Evolutionary conservation across 2,888 invertebrate genomes (phyloP), one percentile per base, ranked within the genome.

Genomic region (Oscheius sp.): DNA sequence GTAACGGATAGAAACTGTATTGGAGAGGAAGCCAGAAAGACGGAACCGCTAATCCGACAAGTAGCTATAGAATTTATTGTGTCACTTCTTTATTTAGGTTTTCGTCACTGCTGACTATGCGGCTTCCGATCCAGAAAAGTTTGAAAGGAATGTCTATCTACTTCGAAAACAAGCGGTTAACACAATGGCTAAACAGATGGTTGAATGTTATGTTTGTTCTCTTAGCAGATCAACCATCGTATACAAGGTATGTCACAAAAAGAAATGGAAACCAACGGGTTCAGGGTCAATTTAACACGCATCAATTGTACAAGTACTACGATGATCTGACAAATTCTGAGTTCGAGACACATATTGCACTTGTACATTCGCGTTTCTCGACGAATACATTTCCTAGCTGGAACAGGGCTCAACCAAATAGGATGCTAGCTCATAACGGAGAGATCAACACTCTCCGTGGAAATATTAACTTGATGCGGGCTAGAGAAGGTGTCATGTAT

Each of bases 321-420:
- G 85, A 87, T 65, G 92, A 92, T 85, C 87, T 92, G 62, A 73
- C 72, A n/a, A 78, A 86, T 79, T 87, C 88, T 2, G 87, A 88
- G 26, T 98, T 93, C 89, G 92, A 94, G 83, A 94, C 95, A 2
- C 95, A 97, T 88, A 88, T 98, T 87, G 94, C 97, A 45, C 88
- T 98, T 86, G 95, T 98, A 6, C 98, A 98, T 88, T 96, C 96
- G 44, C 90, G 98, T 77, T 98, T 98, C 90, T 97, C 97, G 14
- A 98, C 98, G 75, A 98, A 98, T 88, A 98, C 98, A 28, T 98
- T 98, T 87, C 98, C 98, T 17, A 95, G 94, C 86, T 98, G 98
- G 98, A 96, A 97, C 88, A 90, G 97, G 82, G 97, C 98, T 20
- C 97, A 98, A 89, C 98, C 98, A 14, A 90, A 96, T 84, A 92